Conservation (phyloP, 2,113 vertebrate species). For the Athene noctua region DNA sequence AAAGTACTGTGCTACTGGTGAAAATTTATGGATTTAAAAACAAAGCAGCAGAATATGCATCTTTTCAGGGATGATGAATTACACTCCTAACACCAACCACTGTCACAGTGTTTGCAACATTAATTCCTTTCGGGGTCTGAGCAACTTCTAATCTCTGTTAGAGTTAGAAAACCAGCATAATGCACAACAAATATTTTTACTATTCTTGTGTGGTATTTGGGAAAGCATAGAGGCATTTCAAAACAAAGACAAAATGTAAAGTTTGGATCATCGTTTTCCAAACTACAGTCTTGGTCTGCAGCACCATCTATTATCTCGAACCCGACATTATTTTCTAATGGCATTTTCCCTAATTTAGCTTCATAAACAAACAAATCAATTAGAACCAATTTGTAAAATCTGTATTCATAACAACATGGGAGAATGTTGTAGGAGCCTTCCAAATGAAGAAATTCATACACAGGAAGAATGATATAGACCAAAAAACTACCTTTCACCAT, state of each 20-base stretch:
- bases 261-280: background rate
- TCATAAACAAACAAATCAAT: background rate
- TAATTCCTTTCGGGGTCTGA: background rate
- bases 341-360: background rate
- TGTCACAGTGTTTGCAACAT: background rate
- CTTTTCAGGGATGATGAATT: slow-evolving; percentile 25
- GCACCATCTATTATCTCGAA: background rate
- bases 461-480: accelerated
- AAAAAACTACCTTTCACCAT: background rate
- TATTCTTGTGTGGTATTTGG: background rate
- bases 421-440: background rate
- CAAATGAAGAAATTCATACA: background rate
- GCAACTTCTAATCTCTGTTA: background rate
- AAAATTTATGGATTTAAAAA: slow-evolving; percentile 20
- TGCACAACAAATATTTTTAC: background rate
- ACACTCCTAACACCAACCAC: background rate
- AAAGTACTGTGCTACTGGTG: background rate
- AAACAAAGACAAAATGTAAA: background rate
- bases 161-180: background rate
- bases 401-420: background rate
- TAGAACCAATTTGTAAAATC: background rate
- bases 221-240: background rate
- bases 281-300: background rate
- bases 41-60: slow-evolving; percentile 9
- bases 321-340: background rate